These are phyloP conservation scores for Rhegmatorhina hoffmannsi DNA, from an alignment of 2,113 vertebrate species.

Conservation along the genomic window DNA sequence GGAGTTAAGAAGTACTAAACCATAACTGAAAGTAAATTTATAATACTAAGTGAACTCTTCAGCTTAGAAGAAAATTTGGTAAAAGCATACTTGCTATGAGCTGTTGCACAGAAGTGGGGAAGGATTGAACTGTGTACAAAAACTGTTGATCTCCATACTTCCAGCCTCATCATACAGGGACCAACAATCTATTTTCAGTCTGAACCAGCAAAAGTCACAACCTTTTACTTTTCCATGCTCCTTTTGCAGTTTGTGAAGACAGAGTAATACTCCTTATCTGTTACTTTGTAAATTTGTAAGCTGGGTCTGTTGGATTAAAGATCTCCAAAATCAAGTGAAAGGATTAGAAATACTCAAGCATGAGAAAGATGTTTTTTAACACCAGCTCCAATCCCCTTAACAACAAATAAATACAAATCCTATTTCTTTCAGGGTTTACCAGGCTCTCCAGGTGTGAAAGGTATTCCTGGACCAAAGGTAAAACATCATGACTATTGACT, in stretches of 20 bases:
- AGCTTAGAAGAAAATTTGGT: background rate
- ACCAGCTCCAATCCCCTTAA: background rate
- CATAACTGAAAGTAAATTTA: background rate
- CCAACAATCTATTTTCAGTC: background rate
- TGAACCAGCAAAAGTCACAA: background rate
- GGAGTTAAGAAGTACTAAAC: background rate
- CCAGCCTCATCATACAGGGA: background rate
- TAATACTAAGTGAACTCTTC: background rate
- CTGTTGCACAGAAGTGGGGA: background rate
- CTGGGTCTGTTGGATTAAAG: background rate
- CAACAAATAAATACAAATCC: background rate
- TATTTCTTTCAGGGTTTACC: constrained; percentile 85
- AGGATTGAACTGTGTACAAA: background rate
- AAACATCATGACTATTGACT: background rate
- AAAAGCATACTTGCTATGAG: background rate
- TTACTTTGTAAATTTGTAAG: background rate
- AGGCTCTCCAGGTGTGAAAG: constrained; percentile 88
- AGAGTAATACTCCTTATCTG: background rate
- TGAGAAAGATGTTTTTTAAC: background rate
- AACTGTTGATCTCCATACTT: background rate
- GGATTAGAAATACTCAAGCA: background rate
- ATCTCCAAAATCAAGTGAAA: background rate
- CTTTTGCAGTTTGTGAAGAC: background rate
- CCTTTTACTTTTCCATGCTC: background rate
- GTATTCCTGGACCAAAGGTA: constrained; percentile 88